Evolutionary conservation across 2,797 vertebrate genomes (phyloP), one percentile per base, ranked within the genome.

Genomic region (Scolopax rusticola): DNA sequence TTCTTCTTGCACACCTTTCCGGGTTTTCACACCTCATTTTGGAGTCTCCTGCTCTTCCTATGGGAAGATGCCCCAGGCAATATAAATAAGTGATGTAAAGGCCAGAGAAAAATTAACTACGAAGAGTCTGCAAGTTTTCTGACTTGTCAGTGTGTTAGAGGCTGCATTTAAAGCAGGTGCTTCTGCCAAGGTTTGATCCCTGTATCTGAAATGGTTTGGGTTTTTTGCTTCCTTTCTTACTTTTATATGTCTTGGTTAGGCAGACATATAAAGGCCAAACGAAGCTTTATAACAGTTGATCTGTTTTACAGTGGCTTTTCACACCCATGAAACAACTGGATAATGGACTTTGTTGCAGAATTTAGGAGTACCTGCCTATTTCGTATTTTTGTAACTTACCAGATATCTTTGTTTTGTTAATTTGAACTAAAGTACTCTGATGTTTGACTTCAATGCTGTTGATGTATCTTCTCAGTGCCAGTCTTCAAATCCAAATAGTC

Each of bases 381-480:
- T 50, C 28, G 27, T 24, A 12, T 67, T 77, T 63, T 69, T 64
- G 3, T 56, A 68, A 30, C 10, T 77, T 70, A 6, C 0, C 1
- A 2, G 1, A 4, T 75, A 27, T 32, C 20, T 76, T 83, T 15
- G 5, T 77, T 81, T 14, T 81, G 7, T 60, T 78, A 41, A 41
- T 78, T 86, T 3, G 14, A 18, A 40, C 33, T 74, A 25, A 77
- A 56, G 36, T 5, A 12, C 67, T 78, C 25, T 83, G 28, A 25
- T 56, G 6, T 45, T 84, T 65, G 33, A 14, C 9, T 84, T 61
- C 21, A 9, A 16, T 74, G 23, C 27, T 54, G 30, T 24, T 47
- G 7, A 5, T 70, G 3, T 0, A 0, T 56, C 32, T 74, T 79
- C 40, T 77, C 25, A 32, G n/a, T 77, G 24, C 36, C 64, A 14